Evolutionary conservation across 2,797 vertebrate genomes (phyloP).

Genomic region (Crocodylus rhombifer): DNA sequence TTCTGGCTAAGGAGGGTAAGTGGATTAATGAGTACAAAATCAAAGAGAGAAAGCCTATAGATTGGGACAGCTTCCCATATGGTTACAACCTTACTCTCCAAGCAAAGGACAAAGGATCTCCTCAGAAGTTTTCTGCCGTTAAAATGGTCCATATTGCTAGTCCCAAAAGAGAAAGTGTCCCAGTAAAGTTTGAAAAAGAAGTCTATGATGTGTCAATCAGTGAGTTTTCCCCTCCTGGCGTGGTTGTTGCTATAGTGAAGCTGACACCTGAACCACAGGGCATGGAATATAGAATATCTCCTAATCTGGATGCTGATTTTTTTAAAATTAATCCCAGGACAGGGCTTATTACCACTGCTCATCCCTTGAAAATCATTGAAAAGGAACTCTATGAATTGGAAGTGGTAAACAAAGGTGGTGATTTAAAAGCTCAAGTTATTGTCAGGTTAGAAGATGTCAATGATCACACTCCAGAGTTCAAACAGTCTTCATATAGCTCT

Average conservation of each 20-base stretch:
- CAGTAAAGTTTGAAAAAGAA: slow-evolving; percentile 88
- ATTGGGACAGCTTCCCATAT: slow-evolving; percentile 88
- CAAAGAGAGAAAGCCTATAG: slow-evolving; percentile 85
- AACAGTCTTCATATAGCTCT: slow-evolving; percentile 87
- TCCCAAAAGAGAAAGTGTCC: slow-evolving; percentile 78
- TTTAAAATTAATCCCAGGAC: slow-evolving; percentile 92
- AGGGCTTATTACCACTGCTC: slow-evolving; percentile 91
- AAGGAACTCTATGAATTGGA: slow-evolving; percentile 89
- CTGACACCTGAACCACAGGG: slow-evolving; percentile 87
- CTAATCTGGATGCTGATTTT: slow-evolving; percentile 85
- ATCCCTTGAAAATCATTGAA: slow-evolving; percentile 85
- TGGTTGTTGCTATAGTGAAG: slow-evolving; percentile 87
- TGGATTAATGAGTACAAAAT: slow-evolving; percentile 89
- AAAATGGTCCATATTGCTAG: slow-evolving; percentile 86
- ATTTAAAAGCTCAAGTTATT: slow-evolving; percentile 86
- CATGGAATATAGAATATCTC: slow-evolving; percentile 89
- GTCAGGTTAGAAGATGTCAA: slow-evolving; percentile 92
- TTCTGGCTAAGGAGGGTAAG: slow-evolving; percentile 85
- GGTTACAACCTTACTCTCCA: slow-evolving; percentile 94
- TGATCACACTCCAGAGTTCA: slow-evolving; percentile 92
- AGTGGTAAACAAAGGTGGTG: slow-evolving; percentile 84
- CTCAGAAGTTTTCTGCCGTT: slow-evolving; percentile 89
- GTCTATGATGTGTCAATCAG: slow-evolving; percentile 88
- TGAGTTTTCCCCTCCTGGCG: slow-evolving; percentile 95
- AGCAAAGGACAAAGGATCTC: slow-evolving; percentile 93